phyloP scores from a whole-genome alignment of 2,113 vertebrate genomes.

The Ailurus styani region DNA sequence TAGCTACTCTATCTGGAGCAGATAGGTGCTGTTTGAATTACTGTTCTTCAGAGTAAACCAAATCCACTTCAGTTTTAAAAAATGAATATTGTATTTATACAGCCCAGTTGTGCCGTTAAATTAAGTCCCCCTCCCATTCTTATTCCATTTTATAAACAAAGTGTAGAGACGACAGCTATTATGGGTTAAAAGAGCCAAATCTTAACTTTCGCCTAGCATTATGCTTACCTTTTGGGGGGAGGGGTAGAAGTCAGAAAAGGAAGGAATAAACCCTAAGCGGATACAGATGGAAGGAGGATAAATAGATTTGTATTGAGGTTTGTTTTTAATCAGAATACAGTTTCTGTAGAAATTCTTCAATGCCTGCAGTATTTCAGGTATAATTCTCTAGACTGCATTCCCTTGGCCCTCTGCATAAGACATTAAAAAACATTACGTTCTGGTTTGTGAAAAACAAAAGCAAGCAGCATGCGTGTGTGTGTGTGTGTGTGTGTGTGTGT shows the following conservation, averaged over 20 bases:
- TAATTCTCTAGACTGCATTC: neutral
- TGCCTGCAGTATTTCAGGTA: conserved; percentile 40
- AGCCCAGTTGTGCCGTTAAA: conserved; percentile 73
- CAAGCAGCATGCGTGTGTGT: neutral
- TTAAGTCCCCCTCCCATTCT: conserved; percentile 43
- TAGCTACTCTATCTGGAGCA: conserved; percentile 78
- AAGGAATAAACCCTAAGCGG: neutral
- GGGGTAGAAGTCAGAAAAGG: neutral
- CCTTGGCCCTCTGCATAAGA: neutral
- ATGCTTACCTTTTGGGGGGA: conserved; percentile 38
- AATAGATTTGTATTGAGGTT: conserved; percentile 30
- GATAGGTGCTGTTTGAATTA: conserved; percentile 85
- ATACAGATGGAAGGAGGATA: conserved; percentile 21
- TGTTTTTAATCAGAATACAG: conserved; percentile 42
- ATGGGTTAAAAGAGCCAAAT: conserved; percentile 6
- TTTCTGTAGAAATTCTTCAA: conserved; percentile 26
- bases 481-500: neutral
- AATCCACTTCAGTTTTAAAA: conserved; percentile 78
- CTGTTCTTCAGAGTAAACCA: conserved; percentile 82
- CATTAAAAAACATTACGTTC: conserved; percentile 21
- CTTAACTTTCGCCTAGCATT: neutral
- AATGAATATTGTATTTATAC: conserved; percentile 84
- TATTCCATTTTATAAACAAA: conserved; percentile 69
- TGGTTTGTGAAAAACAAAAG: conserved; percentile 45
- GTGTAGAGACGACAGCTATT: conserved; percentile 36